Evolutionary conservation across 2,888 invertebrate species (phyloP).

Genomic region (Campopleginae sp.): DNA sequence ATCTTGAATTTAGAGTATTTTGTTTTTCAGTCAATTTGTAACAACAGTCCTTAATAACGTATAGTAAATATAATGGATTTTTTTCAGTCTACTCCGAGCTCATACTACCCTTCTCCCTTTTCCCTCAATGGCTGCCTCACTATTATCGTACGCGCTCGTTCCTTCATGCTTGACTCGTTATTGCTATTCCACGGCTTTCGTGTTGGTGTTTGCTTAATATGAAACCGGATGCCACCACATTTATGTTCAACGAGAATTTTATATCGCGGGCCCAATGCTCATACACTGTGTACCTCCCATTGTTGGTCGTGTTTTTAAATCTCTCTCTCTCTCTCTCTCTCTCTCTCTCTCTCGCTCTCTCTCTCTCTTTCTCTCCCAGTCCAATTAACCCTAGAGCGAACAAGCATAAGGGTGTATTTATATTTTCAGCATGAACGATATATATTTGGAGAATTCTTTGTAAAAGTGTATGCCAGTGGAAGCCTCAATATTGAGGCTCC

Average conservation of each 20-base stretch:
- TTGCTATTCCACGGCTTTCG: constrained; percentile 3
- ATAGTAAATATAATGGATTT: neutral
- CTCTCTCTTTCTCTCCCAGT: constrained; percentile 1
- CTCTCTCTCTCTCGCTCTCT: constrained; percentile 4
- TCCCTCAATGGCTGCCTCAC: neutral
- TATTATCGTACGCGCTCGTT: constrained; percentile 11
- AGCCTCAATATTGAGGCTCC: constrained; percentile 33
- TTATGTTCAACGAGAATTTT: constrained; percentile 62
- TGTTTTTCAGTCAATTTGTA: too few species aligned
- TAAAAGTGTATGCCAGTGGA: constrained; percentile 40
- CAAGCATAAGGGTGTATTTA: constrained; percentile 18
- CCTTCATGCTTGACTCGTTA: constrained; percentile 47
- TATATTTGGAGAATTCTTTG: neutral
- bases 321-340: constrained; percentile 6
- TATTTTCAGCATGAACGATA: neutral
- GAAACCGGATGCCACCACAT: constrained; percentile 48
- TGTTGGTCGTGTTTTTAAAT: constrained; percentile 14
- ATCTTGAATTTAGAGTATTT: too few species aligned
- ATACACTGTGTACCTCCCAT: neutral
- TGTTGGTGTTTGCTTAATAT: constrained; percentile 32
- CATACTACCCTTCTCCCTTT: neutral
- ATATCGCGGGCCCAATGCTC: constrained; percentile 48
- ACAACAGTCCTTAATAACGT: too few species aligned
- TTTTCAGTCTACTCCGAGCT: neutral
- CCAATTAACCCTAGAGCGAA: constrained; percentile 8